These are phyloP conservation scores for Andrena camellia DNA, from an alignment of 2,888 invertebrate species.

Conservation along the genomic window DNA sequence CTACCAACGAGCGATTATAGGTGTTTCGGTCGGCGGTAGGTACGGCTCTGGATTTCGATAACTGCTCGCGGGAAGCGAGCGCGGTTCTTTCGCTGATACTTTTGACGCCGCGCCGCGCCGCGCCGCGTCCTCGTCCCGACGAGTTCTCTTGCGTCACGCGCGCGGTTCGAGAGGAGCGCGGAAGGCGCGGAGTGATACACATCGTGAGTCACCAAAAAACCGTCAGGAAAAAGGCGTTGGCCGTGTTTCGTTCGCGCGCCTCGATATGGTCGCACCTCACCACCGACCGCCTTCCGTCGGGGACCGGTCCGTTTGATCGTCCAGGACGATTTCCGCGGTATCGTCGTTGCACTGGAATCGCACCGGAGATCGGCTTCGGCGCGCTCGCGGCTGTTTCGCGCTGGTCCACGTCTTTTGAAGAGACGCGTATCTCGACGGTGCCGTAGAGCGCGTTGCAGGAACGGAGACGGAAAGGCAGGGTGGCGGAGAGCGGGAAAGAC, in stretches of 20 bases:
- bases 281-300: not conserved
- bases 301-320: not conserved
- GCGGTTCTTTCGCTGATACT: not conserved
- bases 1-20: not conserved
- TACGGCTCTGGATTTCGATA: not conserved
- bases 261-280: conserved; percentile 20
- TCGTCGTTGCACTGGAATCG: not conserved
- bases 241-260: conserved; percentile 19
- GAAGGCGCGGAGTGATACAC: not conserved
- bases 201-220: conserved; percentile 26
- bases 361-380: not conserved
- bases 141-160: conserved; percentile 1
- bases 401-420: conserved; percentile 55
- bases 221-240: conserved; percentile 29
- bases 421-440: conserved; percentile 51
- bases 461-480: conserved; percentile 40
- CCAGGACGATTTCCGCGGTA: not conserved
- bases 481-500: conserved; percentile 66
- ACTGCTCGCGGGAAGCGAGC: not conserved
- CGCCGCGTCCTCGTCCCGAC: not conserved
- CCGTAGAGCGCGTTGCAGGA: conserved; percentile 42
- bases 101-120: not conserved
- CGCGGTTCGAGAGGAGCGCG: conserved; percentile 16
- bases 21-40: not conserved
- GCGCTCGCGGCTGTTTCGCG: not conserved